Evolutionary conservation across 2,888 invertebrate genomes (phyloP).

Genomic region (Masnerella sp.): DNA sequence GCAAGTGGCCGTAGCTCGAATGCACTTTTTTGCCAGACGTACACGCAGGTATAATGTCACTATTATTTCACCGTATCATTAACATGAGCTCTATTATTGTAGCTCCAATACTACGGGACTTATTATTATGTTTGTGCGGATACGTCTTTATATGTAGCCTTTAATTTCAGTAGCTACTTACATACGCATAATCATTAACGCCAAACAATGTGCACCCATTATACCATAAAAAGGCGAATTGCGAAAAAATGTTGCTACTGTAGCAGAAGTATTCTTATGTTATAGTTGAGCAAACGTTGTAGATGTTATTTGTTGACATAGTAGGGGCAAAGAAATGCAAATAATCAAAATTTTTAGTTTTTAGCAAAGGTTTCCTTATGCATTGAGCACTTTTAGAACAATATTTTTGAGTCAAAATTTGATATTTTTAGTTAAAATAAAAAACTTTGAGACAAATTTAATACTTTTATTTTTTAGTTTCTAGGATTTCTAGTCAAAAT

Average conservation of each 20-base stretch:
- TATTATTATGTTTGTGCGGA: conserved; percentile 20
- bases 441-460: too few species aligned
- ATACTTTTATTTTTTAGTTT: too few species aligned
- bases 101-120: conserved; percentile 18
- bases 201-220: conserved; percentile 15
- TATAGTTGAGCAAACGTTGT: too few species aligned
- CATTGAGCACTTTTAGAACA: too few species aligned
- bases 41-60: conserved; percentile 39
- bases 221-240: not conserved
- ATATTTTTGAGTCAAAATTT: too few species aligned
- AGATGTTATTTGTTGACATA: too few species aligned
- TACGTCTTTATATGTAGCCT: conserved; percentile 24
- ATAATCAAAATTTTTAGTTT: too few species aligned
- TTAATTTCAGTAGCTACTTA: conserved; percentile 21
- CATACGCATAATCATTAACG: conserved; percentile 10
- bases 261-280: not conserved
- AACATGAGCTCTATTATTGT: conserved; percentile 38
- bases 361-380: too few species aligned
- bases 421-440: too few species aligned
- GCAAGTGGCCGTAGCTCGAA: conserved; percentile 23
- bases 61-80: conserved; percentile 46
- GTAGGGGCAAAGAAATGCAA: too few species aligned
- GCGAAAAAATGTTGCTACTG: too few species aligned
- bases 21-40: conserved; percentile 24
- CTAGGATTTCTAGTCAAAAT: too few species aligned